Base-by-base conservation (phyloP, 2,113 vertebrate species). In the Rhinogobius similis region DNA sequence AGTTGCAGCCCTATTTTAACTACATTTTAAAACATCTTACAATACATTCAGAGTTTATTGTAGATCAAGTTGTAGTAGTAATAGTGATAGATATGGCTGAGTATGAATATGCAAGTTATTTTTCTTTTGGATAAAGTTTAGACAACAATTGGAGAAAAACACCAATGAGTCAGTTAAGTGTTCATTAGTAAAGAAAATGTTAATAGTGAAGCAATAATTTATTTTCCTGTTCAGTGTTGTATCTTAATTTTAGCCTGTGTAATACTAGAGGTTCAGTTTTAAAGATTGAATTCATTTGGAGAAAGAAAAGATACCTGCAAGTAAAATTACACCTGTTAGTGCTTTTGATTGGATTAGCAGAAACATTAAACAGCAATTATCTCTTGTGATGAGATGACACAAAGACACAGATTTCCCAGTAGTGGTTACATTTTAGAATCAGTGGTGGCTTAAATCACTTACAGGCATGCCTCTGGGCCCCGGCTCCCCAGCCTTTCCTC, bases 401-500 rank as follows among this genome's bases (percentile, higher is more conserved):
- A 43, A 23, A 63, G 61, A 23, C 41, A 36, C 61, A 62, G 13
- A 63, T 63, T 43, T 43, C 62, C 36, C 62, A 24, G 21, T 41
- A 12, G 39, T 43, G 11, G 62, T 63, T 41, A 39, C 23, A 43
- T 43, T 63, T 41, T 23, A 36, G 18, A 41, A 2, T 6, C 26
- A 56, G 29, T 76, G 3, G 59, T 26, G 23, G 66, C 63, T 27
- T 70, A 39, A 43, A 29, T 66, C 24, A 90, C 89, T 91, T 85
- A 93, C 92, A 65, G 89, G 81, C n/a, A 50, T 82, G 68, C 91
- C 91, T 67, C 79, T 90, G 74, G 70, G 72, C 73, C 93, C 92
- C 12, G 85, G 83, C 23, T 88, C 89, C 23, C 93, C 91, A 2
- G 84, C 23, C 69, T 92, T 92, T 79, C 93, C 92, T 84, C 91